A percentile compares a stretch with the other conserved stretches of the same genome.
These are phyloP conservation scores for Nannoperca obscura DNA, from an alignment of 2,797 vertebrate genomes.

Conservation along the genomic window DNA sequence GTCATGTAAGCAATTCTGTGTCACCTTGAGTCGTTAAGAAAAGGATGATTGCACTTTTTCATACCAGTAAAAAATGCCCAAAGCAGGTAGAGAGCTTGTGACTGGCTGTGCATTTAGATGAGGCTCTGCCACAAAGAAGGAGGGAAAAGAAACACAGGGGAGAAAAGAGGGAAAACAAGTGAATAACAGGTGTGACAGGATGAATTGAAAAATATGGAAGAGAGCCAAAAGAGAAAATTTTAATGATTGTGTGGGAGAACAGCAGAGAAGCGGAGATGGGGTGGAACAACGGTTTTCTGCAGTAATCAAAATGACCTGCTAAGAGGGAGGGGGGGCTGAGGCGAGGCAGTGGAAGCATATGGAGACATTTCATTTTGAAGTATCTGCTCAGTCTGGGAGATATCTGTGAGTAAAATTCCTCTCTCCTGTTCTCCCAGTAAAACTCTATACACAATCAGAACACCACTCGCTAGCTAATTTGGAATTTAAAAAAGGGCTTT, in stretches of 20 bases:
- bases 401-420: slow-evolving; percentile 35
- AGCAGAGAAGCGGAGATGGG: slow-evolving; percentile 33
- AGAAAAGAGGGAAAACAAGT: slow-evolving; percentile 52
- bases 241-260: slow-evolving; percentile 78
- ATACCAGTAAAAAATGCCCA: slow-evolving; percentile 52
- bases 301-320: slow-evolving; percentile 72
- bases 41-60: slow-evolving; percentile 50
- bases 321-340: neutral
- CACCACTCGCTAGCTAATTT: slow-evolving; percentile 45
- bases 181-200: slow-evolving; percentile 82
- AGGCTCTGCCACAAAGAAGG: slow-evolving; percentile 63
- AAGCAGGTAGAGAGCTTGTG: slow-evolving; percentile 66
- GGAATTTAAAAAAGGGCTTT: slow-evolving; percentile 50
- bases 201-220: slow-evolving; percentile 71
- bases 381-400: slow-evolving; percentile 41
- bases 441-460: slow-evolving; percentile 26
- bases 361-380: slow-evolving; percentile 53
- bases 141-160: slow-evolving; percentile 26
- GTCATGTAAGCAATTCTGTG: slow-evolving; percentile 22
- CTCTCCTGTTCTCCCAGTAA: slow-evolving; percentile 19
- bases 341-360: slow-evolving; percentile 15
- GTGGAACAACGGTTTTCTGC: slow-evolving; percentile 56
- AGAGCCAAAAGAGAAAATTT: slow-evolving; percentile 76
- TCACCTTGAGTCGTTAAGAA: slow-evolving; percentile 41
- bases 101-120: slow-evolving; percentile 76